These are phyloP conservation scores for Agrochola circellaris DNA, from an alignment of 2,888 invertebrate genomes.

Conservation along the genomic window DNA sequence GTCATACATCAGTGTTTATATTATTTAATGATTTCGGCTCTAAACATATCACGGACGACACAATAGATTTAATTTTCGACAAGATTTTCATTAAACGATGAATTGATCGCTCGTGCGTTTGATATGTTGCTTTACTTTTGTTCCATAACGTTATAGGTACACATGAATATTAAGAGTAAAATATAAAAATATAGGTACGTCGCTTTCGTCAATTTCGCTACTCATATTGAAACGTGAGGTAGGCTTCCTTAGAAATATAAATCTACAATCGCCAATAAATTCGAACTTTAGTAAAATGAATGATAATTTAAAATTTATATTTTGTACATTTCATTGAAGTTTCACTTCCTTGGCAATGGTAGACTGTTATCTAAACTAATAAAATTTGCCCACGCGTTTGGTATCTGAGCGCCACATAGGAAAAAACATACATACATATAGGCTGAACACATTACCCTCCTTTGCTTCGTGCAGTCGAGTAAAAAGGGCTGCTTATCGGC, in stretches of 20 bases:
- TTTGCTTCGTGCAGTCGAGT: no score
- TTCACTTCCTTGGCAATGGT: constrained; percentile 25
- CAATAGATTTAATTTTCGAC: constrained; percentile 67
- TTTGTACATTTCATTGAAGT: constrained; percentile 28
- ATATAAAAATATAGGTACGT: constrained; percentile 44
- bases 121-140: constrained; percentile 85
- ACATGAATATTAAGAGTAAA: constrained; percentile 53
- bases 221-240: constrained; percentile 48
- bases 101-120: constrained; percentile 70
- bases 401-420: no score
- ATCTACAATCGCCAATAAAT: constrained; percentile 28
- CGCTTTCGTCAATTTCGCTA: constrained; percentile 62
- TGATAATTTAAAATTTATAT: constrained; percentile 20
- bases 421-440: no score
- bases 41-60: constrained; percentile 81
- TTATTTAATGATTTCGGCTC: constrained; percentile 63
- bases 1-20: constrained; percentile 62
- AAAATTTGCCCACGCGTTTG: neutral
- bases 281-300: constrained; percentile 12
- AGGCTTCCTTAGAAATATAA: constrained; percentile 35
- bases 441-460: no score
- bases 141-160: constrained; percentile 77
- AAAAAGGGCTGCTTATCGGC: constrained; percentile 5
- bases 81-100: constrained; percentile 61
- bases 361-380: neutral